phyloP scores from a whole-genome alignment of 2,113 vertebrate species.

The Natator depressus region DNA sequence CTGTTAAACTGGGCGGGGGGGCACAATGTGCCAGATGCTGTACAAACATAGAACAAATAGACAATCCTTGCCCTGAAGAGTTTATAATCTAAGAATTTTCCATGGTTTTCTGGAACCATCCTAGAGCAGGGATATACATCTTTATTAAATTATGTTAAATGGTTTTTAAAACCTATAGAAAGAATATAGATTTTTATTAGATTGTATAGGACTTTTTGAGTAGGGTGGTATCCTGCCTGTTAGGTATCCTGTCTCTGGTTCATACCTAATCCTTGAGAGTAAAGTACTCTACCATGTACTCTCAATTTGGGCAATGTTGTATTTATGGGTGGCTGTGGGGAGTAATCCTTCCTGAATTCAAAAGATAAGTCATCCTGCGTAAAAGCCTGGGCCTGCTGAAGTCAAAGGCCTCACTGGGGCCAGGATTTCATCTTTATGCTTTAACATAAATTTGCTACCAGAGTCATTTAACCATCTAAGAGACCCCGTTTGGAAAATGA shows the following conservation, averaged over 20 bases:
- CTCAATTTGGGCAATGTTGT: not conserved
- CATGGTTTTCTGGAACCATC: not conserved
- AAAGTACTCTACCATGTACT: not conserved
- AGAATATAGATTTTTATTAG: not conserved
- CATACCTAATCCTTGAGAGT: not conserved
- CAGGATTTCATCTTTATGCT: not conserved
- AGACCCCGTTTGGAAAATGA: accelerated
- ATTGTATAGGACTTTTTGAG: not conserved
- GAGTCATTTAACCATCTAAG: not conserved
- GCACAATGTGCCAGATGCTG: not conserved
- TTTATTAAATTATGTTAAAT: not conserved
- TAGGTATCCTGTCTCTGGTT: not conserved
- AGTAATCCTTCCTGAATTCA: accelerated
- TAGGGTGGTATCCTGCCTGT: not conserved
- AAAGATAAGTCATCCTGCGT: not conserved
- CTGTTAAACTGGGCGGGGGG: not conserved
- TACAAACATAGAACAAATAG: not conserved
- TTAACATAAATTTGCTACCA: not conserved
- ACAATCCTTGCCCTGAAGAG: not conserved
- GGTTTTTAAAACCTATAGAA: not conserved
- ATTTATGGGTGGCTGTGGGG: accelerated
- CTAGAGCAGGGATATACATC: not conserved
- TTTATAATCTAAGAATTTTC: not conserved
- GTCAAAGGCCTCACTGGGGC: not conserved
- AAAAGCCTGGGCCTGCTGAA: not conserved